A percentile compares a stretch with the other conserved stretches of the same genome.
Conservation (phyloP, 2,888 invertebrate species). For the Pomacea canaliculata region DNA sequence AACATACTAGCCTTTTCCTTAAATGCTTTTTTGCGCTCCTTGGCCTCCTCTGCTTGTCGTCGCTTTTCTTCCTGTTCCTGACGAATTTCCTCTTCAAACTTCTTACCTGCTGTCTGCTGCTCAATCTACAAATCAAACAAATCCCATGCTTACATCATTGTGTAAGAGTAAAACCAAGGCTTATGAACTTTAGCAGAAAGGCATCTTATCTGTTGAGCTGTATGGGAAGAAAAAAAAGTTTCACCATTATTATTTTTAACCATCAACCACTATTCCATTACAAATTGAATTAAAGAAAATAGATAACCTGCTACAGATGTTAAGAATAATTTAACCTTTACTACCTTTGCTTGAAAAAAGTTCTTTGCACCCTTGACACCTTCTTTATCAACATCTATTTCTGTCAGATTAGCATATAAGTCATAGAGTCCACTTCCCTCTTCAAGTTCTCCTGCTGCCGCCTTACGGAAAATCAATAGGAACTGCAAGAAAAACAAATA, state of each 20-base stretch:
- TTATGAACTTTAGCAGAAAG: neutral
- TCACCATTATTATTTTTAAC: no score
- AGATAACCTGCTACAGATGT: no score
- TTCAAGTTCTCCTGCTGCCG: slow-evolving; percentile 86
- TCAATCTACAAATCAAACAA: slow-evolving; percentile 77
- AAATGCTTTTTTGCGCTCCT: slow-evolving; percentile 84
- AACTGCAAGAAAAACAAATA: slow-evolving; percentile 69
- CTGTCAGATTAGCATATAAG: slow-evolving; percentile 83
- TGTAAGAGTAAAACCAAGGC: neutral
- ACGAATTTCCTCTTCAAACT: slow-evolving; percentile 92
- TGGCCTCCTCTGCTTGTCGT: slow-evolving; percentile 86
- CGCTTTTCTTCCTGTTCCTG: slow-evolving; percentile 92
- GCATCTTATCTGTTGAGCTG: no score
- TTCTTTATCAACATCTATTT: slow-evolving; percentile 93
- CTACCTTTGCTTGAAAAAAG: slow-evolving; percentile 93
- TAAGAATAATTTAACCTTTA: neutral
- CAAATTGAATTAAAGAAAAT: no score
- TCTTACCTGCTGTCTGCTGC: slow-evolving; percentile 83
- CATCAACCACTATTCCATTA: no score
- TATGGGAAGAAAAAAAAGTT: no score
- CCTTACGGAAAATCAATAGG: slow-evolving; percentile 82
- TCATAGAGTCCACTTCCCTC: slow-evolving; percentile 88
- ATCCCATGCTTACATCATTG: neutral
- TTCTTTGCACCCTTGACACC: slow-evolving; percentile 95
- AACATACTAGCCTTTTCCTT: slow-evolving; percentile 90